phyloP scores from a whole-genome alignment of 2,888 invertebrate genomes.

The Tachina fera region DNA sequence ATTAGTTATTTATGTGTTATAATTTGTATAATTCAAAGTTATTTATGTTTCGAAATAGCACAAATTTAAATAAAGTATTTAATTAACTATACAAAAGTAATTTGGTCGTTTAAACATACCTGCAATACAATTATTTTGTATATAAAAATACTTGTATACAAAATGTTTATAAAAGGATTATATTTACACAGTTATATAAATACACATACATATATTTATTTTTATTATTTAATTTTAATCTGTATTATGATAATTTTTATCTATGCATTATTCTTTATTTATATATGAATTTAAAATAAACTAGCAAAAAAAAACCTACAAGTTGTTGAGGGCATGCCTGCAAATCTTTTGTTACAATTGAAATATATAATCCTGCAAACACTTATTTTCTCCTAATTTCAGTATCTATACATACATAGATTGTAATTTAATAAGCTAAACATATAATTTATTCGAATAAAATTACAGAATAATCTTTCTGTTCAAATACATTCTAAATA shows the following conservation, averaged over 20 bases:
- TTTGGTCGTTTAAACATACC: slow-evolving; percentile 46
- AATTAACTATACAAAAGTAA: slow-evolving; percentile 36
- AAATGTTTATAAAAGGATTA: slow-evolving; percentile 29
- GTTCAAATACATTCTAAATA: too few relatives aligned
- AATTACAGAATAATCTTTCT: too few relatives aligned
- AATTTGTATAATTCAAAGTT: slow-evolving; percentile 4
- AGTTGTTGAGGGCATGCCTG: neutral
- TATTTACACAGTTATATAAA: slow-evolving; percentile 32
- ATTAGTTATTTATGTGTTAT: slow-evolving; percentile 35
- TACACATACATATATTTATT: neutral
- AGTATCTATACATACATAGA: too few relatives aligned
- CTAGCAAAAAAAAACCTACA: neutral
- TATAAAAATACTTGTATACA: neutral
- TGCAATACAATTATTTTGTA: slow-evolving; percentile 43
- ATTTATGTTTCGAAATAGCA: slow-evolving; percentile 35
- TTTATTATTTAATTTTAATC: slow-evolving; percentile 27
- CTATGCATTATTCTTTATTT: slow-evolving; percentile 16
- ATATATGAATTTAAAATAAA: neutral
- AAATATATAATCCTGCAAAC: neutral
- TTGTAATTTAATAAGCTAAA: too few relatives aligned
- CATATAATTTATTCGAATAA: too few relatives aligned
- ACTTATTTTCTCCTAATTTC: too few relatives aligned
- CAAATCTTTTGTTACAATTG: neutral
- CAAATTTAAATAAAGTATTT: slow-evolving; percentile 44
- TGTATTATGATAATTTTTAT: slow-evolving; percentile 35